These are phyloP conservation scores for Mermis nigrescens DNA, from an alignment of 2,888 invertebrate species.

Conservation along the genomic window DNA sequence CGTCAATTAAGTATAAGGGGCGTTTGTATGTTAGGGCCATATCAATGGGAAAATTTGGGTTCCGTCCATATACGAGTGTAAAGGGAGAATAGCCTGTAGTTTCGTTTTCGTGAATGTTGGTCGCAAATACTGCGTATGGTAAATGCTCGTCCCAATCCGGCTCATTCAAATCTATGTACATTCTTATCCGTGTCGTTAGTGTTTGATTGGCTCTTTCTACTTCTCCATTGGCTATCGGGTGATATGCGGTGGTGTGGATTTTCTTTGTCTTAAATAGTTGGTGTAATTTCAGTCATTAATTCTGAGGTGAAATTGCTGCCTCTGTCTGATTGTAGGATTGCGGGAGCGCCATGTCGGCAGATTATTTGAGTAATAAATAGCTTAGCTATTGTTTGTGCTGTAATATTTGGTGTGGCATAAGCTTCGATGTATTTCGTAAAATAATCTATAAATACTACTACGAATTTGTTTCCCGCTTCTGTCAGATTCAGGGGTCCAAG, in stretches of 20 bases:
- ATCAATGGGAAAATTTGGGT: slow-evolving; percentile 16
- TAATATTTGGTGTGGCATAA: slow-evolving; percentile 25
- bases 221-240: slow-evolving; percentile 14
- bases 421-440: slow-evolving; percentile 19
- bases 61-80: slow-evolving; percentile 12
- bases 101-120: slow-evolving; percentile 16
- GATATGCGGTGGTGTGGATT: slow-evolving; percentile 10
- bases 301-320: not conserved
- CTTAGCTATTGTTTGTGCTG: slow-evolving; percentile 24
- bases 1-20: not conserved
- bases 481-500: slow-evolving; percentile 18
- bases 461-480: slow-evolving; percentile 15
- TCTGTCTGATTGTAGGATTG: not conserved
- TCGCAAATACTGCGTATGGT: slow-evolving; percentile 18
- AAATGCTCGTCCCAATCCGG: slow-evolving; percentile 22
- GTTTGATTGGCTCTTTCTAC: slow-evolving; percentile 17
- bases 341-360: not conserved
- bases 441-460: slow-evolving; percentile 16
- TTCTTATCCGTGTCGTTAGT: slow-evolving; percentile 16
- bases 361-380: slow-evolving; percentile 9
- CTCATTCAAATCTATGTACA: slow-evolving; percentile 18
- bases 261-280: not conserved
- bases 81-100: slow-evolving; percentile 17
- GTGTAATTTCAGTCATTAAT: not conserved
- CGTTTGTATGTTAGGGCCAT: not conserved